Conservation (phyloP, 2,888 invertebrate species). For the Acanthosepion lycidas region DNA sequence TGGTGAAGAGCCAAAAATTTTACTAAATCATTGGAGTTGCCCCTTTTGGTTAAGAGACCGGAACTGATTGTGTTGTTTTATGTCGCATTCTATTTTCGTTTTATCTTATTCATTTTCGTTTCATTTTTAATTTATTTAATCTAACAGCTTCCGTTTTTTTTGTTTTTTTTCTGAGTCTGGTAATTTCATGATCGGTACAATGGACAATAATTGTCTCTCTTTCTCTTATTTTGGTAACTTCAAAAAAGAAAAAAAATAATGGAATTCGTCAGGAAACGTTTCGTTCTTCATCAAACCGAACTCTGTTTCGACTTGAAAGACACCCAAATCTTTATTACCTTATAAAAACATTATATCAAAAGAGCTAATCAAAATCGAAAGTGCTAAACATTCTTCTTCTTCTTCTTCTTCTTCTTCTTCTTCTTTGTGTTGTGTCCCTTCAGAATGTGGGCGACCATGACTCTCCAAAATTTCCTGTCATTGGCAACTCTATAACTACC, state of each 20-base stretch:
- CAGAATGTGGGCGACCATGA: too few species aligned
- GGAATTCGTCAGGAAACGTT: background rate
- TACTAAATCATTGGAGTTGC: too few species aligned
- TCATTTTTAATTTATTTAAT: constrained; percentile 15
- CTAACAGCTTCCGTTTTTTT: background rate
- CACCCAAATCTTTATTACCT: background rate
- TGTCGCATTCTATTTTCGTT: background rate
- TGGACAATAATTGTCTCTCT: background rate
- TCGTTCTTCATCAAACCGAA: background rate
- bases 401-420: too few species aligned
- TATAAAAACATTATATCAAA: background rate
- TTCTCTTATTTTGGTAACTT: background rate
- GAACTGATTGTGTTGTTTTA: background rate
- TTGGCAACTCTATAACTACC: too few species aligned
- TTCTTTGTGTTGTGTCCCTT: too few species aligned
- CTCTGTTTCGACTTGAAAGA: background rate
- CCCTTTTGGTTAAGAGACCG: too few species aligned
- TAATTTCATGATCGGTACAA: background rate
- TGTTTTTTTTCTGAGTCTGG: background rate
- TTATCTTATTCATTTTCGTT: background rate
- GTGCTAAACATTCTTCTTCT: too few species aligned
- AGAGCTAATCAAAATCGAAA: background rate
- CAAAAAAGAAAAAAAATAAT: background rate
- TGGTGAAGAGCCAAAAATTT: too few species aligned
- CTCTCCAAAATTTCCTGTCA: too few species aligned